phyloP scores from a whole-genome alignment of 2,797 vertebrate genomes.

The Enteromius fasciolatus region DNA sequence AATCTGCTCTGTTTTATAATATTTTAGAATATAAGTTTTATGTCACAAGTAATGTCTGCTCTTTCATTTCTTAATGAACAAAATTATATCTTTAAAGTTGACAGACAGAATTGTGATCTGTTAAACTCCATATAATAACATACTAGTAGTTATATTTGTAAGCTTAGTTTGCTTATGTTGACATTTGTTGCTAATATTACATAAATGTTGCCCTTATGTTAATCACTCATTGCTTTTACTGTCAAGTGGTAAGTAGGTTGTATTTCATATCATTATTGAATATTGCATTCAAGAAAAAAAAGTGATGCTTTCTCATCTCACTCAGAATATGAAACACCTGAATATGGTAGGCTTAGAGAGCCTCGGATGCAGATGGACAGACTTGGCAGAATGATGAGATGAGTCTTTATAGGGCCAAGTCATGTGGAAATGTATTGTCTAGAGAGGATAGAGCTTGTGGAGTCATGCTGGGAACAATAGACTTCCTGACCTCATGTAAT shows the following conservation, averaged over 20 bases:
- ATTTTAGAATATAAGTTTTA: neutral
- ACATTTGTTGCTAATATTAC: neutral
- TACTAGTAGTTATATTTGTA: neutral
- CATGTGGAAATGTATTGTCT: conserved; percentile 35
- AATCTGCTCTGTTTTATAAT: neutral
- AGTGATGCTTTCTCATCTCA: neutral
- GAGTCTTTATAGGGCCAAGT: neutral
- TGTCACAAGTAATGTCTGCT: neutral
- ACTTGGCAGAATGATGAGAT: neutral
- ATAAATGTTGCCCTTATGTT: neutral
- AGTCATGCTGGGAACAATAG: conserved; percentile 12
- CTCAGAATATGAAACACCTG: neutral
- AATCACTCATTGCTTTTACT: neutral
- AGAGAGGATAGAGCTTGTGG: neutral
- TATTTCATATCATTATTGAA: neutral
- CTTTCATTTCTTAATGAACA: neutral
- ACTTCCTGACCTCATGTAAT: conserved; percentile 11
- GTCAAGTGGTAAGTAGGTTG: neutral
- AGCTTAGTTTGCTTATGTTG: neutral
- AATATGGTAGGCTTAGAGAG: neutral
- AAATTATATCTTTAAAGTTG: neutral
- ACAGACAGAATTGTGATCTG: neutral
- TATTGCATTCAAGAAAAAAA: neutral
- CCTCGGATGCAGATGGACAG: neutral
- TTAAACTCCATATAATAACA: neutral